A percentile compares a stretch with the other conserved stretches of the same genome.
Conservation (phyloP, 2,797 vertebrate genomes). For the Melopsittacus undulatus region DNA sequence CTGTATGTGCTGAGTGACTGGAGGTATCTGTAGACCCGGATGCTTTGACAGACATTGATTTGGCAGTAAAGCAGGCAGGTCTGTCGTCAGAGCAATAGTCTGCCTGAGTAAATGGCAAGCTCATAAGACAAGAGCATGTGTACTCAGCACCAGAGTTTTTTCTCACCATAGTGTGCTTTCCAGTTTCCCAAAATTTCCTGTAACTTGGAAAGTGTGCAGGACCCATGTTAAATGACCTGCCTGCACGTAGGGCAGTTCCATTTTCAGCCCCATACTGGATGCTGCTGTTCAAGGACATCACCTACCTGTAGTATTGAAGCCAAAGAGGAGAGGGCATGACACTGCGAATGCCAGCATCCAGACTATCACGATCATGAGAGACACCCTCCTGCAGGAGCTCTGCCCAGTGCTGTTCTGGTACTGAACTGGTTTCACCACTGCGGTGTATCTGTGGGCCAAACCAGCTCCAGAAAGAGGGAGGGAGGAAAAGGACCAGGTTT, state of each 20-base stretch:
- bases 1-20: neutral
- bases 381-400: constrained; percentile 88
- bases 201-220: neutral
- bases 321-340: constrained; percentile 93
- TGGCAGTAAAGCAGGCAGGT: neutral
- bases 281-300: neutral
- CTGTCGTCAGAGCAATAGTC: neutral
- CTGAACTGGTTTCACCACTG: constrained; percentile 92
- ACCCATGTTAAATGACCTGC: neutral
- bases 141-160: neutral
- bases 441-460: constrained; percentile 85
- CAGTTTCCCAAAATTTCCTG: neutral
- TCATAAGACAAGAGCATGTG: neutral
- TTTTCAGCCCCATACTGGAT: neutral
- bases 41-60: neutral
- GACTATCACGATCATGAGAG: constrained; percentile 87
- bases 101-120: neutral
- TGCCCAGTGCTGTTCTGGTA: constrained; percentile 92
- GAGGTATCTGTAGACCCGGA: neutral
- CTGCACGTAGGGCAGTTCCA: neutral
- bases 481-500: neutral
- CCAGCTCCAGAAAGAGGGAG: neutral
- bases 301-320: constrained; percentile 96
- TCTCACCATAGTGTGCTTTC: neutral
- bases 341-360: constrained; percentile 92